Evolutionary conservation across 2,888 invertebrate species (phyloP).

Genomic region (Drosophila neotestacea): DNA sequence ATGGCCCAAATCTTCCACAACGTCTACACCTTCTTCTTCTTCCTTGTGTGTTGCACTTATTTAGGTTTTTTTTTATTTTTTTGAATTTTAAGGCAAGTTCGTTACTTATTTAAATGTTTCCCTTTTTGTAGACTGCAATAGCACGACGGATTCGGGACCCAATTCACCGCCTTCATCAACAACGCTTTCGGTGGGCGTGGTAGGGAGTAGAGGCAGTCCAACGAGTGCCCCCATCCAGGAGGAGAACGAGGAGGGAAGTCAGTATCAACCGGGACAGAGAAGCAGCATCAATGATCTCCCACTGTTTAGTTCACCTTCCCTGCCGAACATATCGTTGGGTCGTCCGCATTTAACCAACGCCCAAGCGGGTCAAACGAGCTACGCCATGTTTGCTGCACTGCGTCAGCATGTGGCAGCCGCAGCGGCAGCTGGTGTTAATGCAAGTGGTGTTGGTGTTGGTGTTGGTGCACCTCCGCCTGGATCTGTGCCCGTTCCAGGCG

Average conservation of each 20-base stretch:
- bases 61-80: too few species aligned
- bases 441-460: constrained; percentile 1
- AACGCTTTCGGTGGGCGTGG: constrained; percentile 81
- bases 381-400: constrained; percentile 83
- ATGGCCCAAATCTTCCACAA: constrained; percentile 1
- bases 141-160: constrained; percentile 91
- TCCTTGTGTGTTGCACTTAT: neutral
- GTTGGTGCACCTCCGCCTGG: constrained; percentile 1
- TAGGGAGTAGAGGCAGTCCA: constrained; percentile 88
- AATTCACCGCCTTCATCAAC: constrained; percentile 90
- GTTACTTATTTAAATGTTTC: too few species aligned
- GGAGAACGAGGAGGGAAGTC: constrained; percentile 90
- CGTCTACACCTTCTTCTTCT: neutral
- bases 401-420: constrained; percentile 77
- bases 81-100: too few species aligned
- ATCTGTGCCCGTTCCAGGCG: constrained; percentile 33
- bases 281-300: constrained; percentile 90
- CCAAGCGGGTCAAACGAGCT: constrained; percentile 73
- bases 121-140: constrained; percentile 85
- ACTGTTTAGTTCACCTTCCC: constrained; percentile 96
- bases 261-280: constrained; percentile 88
- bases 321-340: constrained; percentile 98
- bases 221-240: constrained; percentile 91
- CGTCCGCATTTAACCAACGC: constrained; percentile 88
- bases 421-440: constrained; percentile 44